Evolutionary conservation across 2,113 vertebrate genomes (phyloP), one percentile per base, ranked within the genome.

Genomic region (Equus quagga): DNA sequence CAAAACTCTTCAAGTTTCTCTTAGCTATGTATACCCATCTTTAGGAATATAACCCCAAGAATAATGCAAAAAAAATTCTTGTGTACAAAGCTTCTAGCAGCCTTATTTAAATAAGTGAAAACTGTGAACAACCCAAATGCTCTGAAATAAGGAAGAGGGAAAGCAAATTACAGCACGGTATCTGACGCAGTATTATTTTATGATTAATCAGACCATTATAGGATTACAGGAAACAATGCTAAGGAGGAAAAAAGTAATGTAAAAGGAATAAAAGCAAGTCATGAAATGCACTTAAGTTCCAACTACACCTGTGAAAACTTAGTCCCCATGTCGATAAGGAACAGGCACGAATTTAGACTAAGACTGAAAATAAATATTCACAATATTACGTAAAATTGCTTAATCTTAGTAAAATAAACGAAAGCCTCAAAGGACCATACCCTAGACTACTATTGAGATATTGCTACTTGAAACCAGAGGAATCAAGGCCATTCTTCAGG

Each of bases 301-400:
- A 86, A 41, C 33, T 67, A 78, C 31, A 96, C 12, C 10, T 72
- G 24, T 56, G 51, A 89, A 96, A 92, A 83, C n/a, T 73, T 41
- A 91, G 60, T 65, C 36, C 46, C 65, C 26, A 75, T 15, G n/a
- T 2, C 60, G 23, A 46, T 64, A 86, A 86, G 15, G 15, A 62
- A 67, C 1, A 41, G 31, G 49, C 49, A 85, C n/a, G 23, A 46
- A 80, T 58, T 86, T 23, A 86, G 46, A 73, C 5, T 84, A 69
- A 72, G 6, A 91, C 15, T 64, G 54, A 72, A 78, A 76, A 72
- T 33, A 76, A 72, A 80, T 26, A 0, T 41, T 76, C 33, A n/a
- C 70, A 87, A 1, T 81, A 87, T 44, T 62, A 56, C 46, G 41
- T n/a, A 70, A 88, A 88, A 70, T 26, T 67, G n/a, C 36, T 83